Conservation (phyloP, 2,888 invertebrate genomes). For the Girardia tigrina region DNA sequence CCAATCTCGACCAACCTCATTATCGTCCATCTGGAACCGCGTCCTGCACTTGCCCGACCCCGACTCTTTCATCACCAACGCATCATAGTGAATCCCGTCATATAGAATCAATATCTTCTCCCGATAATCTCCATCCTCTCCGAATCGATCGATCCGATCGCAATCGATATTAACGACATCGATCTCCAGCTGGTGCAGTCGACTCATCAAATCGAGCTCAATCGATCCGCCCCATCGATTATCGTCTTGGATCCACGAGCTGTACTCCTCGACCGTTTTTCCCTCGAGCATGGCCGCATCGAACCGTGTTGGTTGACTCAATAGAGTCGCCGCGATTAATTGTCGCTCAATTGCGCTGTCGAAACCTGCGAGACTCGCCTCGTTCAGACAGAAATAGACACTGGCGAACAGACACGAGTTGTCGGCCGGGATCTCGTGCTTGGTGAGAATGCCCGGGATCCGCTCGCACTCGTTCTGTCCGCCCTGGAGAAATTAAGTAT, state of each 20-base stretch:
- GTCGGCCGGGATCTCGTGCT: constrained; percentile 71
- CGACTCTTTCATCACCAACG: constrained; percentile 67
- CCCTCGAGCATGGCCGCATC: constrained; percentile 66
- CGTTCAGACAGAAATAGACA: constrained; percentile 57
- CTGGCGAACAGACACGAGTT: constrained; percentile 90
- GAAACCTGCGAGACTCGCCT: constrained; percentile 58
- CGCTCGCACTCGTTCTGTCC: too few relatives aligned
- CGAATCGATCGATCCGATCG: constrained; percentile 68
- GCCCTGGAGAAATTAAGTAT: too few relatives aligned
- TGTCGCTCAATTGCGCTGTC: constrained; percentile 66
- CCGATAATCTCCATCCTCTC: constrained; percentile 73
- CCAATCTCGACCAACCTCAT: not conserved
- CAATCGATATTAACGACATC: constrained; percentile 80
- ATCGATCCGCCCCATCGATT: constrained; percentile 82
- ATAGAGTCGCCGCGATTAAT: constrained; percentile 70
- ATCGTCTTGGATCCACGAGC: constrained; percentile 71
- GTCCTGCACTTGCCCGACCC: constrained; percentile 55
- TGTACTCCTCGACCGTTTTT: constrained; percentile 67
- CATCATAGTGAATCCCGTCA: constrained; percentile 91
- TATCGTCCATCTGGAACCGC: constrained; percentile 64
- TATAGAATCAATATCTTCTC: constrained; percentile 73
- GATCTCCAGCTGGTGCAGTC: constrained; percentile 75
- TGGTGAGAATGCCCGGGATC: too few relatives aligned
- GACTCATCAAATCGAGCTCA: constrained; percentile 71
- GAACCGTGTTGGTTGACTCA: constrained; percentile 63